Evolutionary conservation across 2,888 invertebrate genomes (phyloP).

Genomic region (Lithodes maja): DNA sequence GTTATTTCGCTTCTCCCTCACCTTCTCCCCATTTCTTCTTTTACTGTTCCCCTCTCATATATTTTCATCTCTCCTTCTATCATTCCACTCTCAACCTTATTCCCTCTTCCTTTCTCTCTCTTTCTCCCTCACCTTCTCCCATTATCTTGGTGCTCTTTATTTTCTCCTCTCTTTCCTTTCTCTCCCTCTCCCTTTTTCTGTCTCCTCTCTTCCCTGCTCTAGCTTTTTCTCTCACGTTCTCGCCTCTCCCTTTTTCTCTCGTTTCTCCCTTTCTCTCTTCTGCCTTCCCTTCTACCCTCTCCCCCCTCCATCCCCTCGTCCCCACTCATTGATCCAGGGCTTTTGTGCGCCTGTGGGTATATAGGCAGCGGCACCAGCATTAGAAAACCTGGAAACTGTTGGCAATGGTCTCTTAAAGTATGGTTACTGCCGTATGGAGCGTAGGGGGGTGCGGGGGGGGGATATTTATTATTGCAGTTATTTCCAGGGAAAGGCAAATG

Average conservation of each 20-base stretch:
- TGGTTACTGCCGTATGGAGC: conserved; percentile 29
- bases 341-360: conserved; percentile 59
- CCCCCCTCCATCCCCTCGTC: neutral
- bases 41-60: neutral
- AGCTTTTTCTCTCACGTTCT: neutral
- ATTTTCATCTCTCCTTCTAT: neutral
- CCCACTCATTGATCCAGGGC: conserved; percentile 52
- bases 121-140: neutral
- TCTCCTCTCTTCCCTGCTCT: neutral
- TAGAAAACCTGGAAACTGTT: conserved; percentile 45
- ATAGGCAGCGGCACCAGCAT: conserved; percentile 47
- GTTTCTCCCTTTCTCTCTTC: conserved; percentile 6
- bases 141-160: neutral
- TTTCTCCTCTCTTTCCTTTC: neutral
- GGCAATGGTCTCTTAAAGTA: conserved; percentile 49
- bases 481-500: neutral
- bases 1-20: neutral
- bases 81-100: neutral
- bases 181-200: neutral
- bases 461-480: conserved; percentile 50
- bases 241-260: conserved; percentile 1
- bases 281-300: neutral
- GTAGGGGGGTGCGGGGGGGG: neutral
- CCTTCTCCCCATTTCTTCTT: neutral
- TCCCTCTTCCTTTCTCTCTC: neutral